Evolutionary conservation across 2,888 invertebrate species (phyloP).

Genomic region (Idaea aversata): DNA sequence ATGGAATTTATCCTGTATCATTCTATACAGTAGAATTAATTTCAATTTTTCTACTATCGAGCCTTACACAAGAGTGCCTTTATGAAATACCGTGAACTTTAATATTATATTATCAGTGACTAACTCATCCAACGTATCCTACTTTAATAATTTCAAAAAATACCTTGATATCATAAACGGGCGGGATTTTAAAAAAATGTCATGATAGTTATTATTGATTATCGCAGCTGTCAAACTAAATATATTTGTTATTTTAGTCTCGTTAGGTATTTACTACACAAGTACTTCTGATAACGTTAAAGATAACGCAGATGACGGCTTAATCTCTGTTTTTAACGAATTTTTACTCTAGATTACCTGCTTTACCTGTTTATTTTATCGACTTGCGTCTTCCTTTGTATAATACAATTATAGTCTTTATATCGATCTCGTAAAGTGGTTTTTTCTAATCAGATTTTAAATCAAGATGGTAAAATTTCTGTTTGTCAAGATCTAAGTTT

Average conservation of each 20-base stretch:
- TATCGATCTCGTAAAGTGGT: constrained; percentile 38
- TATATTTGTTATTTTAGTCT: constrained; percentile 61
- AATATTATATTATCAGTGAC: background rate
- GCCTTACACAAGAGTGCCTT: background rate
- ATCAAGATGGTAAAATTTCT: constrained; percentile 42
- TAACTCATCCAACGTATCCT: no score
- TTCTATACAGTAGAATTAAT: no score
- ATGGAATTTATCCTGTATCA: no score
- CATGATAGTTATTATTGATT: constrained; percentile 55
- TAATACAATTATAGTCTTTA: constrained; percentile 30
- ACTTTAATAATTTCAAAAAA: background rate
- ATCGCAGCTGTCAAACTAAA: constrained; percentile 61
- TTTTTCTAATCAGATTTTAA: constrained; percentile 35
- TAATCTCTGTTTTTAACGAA: constrained; percentile 76
- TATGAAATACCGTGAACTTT: background rate
- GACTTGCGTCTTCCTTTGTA: constrained; percentile 17
- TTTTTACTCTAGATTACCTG: constrained; percentile 61
- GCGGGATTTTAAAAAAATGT: constrained; percentile 18
- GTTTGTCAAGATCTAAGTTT: constrained; percentile 59
- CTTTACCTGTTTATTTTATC: constrained; percentile 47
- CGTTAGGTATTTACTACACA: constrained; percentile 64
- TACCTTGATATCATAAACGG: background rate
- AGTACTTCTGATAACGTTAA: constrained; percentile 59
- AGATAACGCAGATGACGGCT: constrained; percentile 77
- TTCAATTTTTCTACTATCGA: background rate